Percentiles rank a stretch among this genome's conserved stretches.
These are phyloP conservation scores for Porites rus DNA, from an alignment of 92 coral and sea anemone species.

Conservation along the genomic window DNA sequence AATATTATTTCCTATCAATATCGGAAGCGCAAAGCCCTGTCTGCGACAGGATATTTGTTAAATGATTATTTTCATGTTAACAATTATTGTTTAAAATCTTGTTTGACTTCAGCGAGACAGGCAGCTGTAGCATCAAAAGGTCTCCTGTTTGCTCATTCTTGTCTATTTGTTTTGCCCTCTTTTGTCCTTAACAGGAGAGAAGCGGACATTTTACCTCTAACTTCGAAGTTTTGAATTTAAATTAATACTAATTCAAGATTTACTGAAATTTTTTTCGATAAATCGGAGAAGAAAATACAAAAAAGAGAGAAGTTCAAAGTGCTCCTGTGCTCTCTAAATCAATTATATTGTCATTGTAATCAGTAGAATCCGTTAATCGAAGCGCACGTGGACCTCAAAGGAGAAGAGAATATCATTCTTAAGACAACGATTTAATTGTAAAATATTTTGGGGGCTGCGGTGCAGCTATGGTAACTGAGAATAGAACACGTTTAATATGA, in stretches of 20 bases:
- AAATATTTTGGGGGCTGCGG: neutral
- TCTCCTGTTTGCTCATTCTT: neutral
- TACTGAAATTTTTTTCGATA: neutral
- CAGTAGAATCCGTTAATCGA: constrained; percentile 21
- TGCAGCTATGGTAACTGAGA: constrained; percentile 16
- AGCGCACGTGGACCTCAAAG: neutral
- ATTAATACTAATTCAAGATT: neutral
- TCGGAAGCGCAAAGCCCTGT: neutral
- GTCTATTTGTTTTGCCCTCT: neutral
- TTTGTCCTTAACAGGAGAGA: neutral
- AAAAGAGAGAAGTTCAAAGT: neutral
- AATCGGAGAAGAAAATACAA: neutral
- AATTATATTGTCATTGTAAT: neutral
- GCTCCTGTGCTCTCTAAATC: neutral
- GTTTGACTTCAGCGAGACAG: neutral
- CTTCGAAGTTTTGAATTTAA: too few relatives aligned
- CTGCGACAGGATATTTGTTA: constrained; percentile 5
- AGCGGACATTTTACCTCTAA: neutral
- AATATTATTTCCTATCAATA: neutral
- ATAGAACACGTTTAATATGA: neutral
- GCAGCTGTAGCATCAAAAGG: too few relatives aligned
- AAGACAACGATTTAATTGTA: constrained; percentile 2
- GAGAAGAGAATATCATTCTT: neutral
- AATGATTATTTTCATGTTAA: neutral
- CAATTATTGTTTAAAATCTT: neutral